Evolutionary conservation across 2,113 vertebrate genomes (phyloP).

Genomic region (Seriola rivoliana): DNA sequence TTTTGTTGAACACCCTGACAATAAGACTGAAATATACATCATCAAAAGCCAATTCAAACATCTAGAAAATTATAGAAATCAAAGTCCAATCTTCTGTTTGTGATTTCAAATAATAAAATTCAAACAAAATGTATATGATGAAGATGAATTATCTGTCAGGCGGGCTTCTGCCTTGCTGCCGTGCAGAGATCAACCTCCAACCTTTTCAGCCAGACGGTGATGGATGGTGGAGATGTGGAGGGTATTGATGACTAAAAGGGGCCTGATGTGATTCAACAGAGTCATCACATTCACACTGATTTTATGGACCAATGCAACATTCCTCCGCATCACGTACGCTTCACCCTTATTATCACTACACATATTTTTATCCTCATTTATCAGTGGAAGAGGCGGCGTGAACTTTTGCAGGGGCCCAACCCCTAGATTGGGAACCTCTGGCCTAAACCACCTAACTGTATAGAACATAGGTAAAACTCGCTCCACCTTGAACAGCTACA

Average conservation of each 20-base stretch:
- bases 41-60: not conserved
- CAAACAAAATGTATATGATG: not conserved
- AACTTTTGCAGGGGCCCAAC: not conserved
- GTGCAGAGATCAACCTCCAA: not conserved
- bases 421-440: not conserved
- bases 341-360: not conserved
- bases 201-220: not conserved
- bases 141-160: not conserved
- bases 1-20: too few species aligned
- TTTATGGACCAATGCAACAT: slow-evolving; percentile 11
- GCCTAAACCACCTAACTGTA: too few species aligned
- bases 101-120: not conserved
- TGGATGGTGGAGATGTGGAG: not conserved
- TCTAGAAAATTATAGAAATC: not conserved
- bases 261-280: not conserved
- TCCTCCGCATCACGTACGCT: not conserved
- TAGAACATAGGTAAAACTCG: not conserved
- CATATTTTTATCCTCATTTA: not conserved
- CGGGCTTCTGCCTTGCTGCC: not conserved
- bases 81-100: not conserved
- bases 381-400: too few species aligned
- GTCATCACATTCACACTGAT: slow-evolving; percentile 16
- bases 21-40: not conserved
- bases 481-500: not conserved
- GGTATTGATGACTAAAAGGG: not conserved